phyloP scores from a whole-genome alignment of 1,140 invertebrate species.

The Drosophila serrata region DNA sequence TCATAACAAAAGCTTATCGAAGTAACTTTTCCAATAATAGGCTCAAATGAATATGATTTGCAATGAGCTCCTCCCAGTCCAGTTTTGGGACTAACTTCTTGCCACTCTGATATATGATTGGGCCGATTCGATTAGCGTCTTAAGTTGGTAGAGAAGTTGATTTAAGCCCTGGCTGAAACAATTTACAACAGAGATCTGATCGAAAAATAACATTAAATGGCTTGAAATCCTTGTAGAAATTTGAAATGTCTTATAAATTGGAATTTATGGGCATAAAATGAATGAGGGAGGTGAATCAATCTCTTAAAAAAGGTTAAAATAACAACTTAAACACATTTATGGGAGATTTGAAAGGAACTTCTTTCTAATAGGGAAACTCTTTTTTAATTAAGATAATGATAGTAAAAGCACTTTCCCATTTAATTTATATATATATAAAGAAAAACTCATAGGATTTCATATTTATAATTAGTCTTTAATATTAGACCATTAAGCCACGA shows the following conservation, averaged over 20 bases:
- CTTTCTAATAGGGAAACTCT: not conserved
- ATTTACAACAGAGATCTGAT: not conserved
- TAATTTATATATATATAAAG: not conserved
- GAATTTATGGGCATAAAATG: not conserved
- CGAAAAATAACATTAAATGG: not conserved
- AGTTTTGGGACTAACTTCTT: slow-evolving; percentile 50
- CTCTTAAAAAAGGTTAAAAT: no score
- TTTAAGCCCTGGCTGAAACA: slow-evolving; percentile 12
- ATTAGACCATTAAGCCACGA: not conserved
- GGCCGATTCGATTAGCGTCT: slow-evolving; percentile 28
- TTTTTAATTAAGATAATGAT: not conserved
- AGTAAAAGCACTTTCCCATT: not conserved
- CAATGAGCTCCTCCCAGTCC: slow-evolving; percentile 26
- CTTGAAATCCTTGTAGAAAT: not conserved
- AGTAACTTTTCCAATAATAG: slow-evolving; percentile 83
- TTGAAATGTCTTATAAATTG: not conserved
- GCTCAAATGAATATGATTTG: slow-evolving; percentile 76
- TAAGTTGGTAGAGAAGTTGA: slow-evolving; percentile 10
- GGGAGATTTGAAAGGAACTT: not conserved
- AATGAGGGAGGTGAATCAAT: not conserved
- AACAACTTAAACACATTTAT: not conserved
- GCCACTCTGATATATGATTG: slow-evolving; percentile 21
- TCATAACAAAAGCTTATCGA: slow-evolving; percentile 80
- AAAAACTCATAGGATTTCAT: no score
- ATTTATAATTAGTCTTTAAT: not conserved